phyloP scores from a whole-genome alignment of 2,888 invertebrate genomes.

The Thecophora atra region DNA sequence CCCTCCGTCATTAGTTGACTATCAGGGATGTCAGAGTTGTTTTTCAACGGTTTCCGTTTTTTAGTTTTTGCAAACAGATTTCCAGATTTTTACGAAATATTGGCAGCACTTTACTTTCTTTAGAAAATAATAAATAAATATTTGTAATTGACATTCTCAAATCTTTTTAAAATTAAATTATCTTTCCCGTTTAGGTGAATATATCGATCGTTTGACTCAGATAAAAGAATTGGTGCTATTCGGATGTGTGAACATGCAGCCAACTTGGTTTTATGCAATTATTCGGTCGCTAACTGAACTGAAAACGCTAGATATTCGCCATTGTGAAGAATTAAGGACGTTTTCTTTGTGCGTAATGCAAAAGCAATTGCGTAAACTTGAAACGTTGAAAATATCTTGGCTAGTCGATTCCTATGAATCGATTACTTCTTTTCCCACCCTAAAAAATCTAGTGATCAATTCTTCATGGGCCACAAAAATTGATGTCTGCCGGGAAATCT shows the following conservation, averaged over 20 bases:
- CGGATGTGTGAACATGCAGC: conserved; percentile 36
- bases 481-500: conserved; percentile 6
- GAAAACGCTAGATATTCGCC: conserved; percentile 29
- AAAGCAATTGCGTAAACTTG: conserved; percentile 30
- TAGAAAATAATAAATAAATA: too few relatives aligned
- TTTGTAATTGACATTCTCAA: too few relatives aligned
- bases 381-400: conserved; percentile 37
- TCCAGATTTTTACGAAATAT: too few relatives aligned
- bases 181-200: conserved; percentile 19
- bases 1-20: too few relatives aligned
- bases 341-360: conserved; percentile 7
- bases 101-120: too few relatives aligned
- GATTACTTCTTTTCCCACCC: conserved; percentile 32
- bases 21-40: too few relatives aligned
- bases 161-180: too few relatives aligned
- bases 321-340: conserved; percentile 28
- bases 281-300: conserved; percentile 32
- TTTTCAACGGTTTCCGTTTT: too few relatives aligned
- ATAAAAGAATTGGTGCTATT: conserved; percentile 31
- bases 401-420: conserved; percentile 26
- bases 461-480: not conserved
- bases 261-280: conserved; percentile 19
- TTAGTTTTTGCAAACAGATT: too few relatives aligned
- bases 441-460: conserved; percentile 37
- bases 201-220: conserved; percentile 9